A percentile compares a stretch with the other conserved stretches of the same genome.
Conservation (phyloP, 2,113 vertebrate genomes). For the Pogona vitticeps region DNA sequence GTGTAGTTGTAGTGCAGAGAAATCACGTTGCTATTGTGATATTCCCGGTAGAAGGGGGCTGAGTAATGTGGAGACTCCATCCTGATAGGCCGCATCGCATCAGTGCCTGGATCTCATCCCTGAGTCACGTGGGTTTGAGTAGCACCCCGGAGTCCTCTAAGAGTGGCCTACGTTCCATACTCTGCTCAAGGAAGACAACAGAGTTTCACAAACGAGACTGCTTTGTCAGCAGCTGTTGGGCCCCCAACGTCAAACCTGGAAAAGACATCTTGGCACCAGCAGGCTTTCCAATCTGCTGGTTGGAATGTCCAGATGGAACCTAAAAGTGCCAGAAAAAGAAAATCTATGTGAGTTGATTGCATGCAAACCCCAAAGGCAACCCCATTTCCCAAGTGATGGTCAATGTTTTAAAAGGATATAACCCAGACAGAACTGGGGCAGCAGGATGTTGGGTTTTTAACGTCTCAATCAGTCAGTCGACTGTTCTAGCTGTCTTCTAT, state of each 20-base stretch:
- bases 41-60: conserved; percentile 4
- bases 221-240: not conserved
- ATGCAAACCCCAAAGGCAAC: not conserved
- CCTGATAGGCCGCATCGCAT: not conserved
- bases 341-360: not conserved
- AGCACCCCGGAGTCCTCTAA: not conserved
- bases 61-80: not conserved
- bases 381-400: not conserved
- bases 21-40: conserved; percentile 71
- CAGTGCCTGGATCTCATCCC: not conserved
- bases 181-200: not conserved
- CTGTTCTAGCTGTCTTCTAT: not conserved
- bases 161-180: not conserved
- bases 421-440: not conserved
- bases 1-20: conserved; percentile 87
- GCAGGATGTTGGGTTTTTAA: not conserved
- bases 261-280: not conserved
- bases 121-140: not conserved
- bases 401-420: not conserved
- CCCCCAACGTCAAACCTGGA: not conserved
- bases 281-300: not conserved
- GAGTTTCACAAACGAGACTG: not conserved
- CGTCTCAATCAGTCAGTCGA: not conserved
- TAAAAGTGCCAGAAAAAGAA: not conserved
- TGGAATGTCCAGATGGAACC: not conserved